Evolutionary conservation across 2,888 invertebrate species (phyloP), one percentile per base, ranked within the genome.

Genomic region (Cryptus armator): DNA sequence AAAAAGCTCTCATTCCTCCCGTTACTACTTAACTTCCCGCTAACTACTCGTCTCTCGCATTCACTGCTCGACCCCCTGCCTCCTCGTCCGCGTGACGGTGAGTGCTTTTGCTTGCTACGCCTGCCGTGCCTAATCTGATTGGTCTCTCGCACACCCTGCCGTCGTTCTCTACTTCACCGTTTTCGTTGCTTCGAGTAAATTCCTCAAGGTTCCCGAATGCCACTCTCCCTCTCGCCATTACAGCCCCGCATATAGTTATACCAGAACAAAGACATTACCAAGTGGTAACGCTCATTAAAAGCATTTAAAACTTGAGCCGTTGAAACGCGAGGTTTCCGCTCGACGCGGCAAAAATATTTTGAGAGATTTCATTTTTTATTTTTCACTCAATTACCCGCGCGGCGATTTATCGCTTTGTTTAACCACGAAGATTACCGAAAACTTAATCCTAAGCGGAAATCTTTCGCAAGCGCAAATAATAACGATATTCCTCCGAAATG

Each of bases 21-120:
- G 64, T 72, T 59, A 59, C 71, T 77, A 72, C 66, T 66, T 76
- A 82, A 72, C 82, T 82, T 72, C 56, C 37, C 59, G 66, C 12
- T 72, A 72, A 72, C 56, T 53, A 72, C 24, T 43, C 32, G 59
- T 48, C 66, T 44, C 56, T 37, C 44, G 64, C 76, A 76, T 76
- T 71, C 62, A 75, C 24, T 24, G 46, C 29, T 44, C n/a, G 48
- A 29, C 12, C 14, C 68, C 66, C 66, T 19, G 19, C 14, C 24
- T 64, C 53, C 46, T 29, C 32, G 9, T 59, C 62, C 44, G 53
- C 46, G 74, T 56, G 48, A 59, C 32, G 59, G 68, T 79, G 68
- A 83, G 83, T 83, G 74, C 83, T 78, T 83, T 83, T 83, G 51
- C 78, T 78, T 79, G 83, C 74, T 78, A 68, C 62, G 48, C 67